Percentiles rank a stretch among this genome's conserved stretches.
These are phyloP conservation scores for Panulirus ornatus DNA, from an alignment of 1,140 invertebrate genomes.

Conservation along the genomic window DNA sequence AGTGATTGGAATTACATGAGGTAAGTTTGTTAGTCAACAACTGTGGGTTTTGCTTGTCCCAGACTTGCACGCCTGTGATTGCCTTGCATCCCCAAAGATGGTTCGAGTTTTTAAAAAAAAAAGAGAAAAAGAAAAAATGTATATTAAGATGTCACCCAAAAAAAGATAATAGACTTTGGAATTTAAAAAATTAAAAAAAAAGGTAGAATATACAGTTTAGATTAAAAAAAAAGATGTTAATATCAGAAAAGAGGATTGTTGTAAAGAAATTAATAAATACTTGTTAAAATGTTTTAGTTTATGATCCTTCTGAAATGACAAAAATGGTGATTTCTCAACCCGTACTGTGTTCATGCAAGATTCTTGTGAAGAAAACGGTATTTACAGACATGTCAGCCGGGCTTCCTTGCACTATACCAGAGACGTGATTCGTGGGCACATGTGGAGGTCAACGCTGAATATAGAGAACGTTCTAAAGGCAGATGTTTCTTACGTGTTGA, in stretches of 20 bases:
- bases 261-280: constrained; percentile 8
- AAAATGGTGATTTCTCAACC: too few relatives aligned
- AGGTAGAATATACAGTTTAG: constrained; percentile 13
- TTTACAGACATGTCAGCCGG: too few relatives aligned
- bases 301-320: neutral
- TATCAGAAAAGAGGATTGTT: constrained; percentile 3
- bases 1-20: neutral
- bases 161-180: neutral
- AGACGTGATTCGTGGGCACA: too few relatives aligned
- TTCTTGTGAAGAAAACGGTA: too few relatives aligned
- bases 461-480: too few relatives aligned
- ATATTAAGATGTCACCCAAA: too few relatives aligned
- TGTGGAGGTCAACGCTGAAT: too few relatives aligned
- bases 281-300: constrained; percentile 3
- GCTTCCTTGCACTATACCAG: too few relatives aligned
- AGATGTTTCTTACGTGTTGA: too few relatives aligned
- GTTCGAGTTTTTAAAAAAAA: neutral
- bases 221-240: constrained; percentile 7
- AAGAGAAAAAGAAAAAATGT: neutral
- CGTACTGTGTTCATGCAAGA: too few relatives aligned
- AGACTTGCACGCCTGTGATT: neutral
- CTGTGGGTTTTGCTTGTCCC: neutral
- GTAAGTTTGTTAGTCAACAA: neutral
- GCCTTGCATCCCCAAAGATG: constrained; percentile 3
- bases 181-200: neutral